Base-by-base conservation (phyloP, 2,113 vertebrate genomes). In the Cephalopholis sonnerati region DNA sequence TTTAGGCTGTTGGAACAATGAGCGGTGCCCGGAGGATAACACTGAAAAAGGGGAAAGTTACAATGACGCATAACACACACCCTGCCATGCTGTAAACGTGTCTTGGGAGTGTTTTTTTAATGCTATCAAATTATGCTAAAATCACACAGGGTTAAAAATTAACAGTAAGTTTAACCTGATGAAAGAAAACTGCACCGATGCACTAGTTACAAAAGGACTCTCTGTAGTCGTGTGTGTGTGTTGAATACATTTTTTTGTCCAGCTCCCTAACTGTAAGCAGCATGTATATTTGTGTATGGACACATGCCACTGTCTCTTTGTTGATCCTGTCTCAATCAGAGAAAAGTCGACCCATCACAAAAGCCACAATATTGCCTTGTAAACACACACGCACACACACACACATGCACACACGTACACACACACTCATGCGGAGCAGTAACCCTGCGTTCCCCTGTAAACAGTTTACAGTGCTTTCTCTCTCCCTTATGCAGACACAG, bases 391-490 rank as follows among this genome's bases (percentile, higher is more conserved):
- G 41, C 79, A 71, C 70, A 81, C 78, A 61, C 76, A 81, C 78
- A 72, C 70, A 63, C 50, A 79, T 46, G 77, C 86, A 91, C 64
- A 88, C 70, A 86, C 57, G 41, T 79, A 71, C 70, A 81, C 78
- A 61, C 76, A 81, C 75, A 72, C 70, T 59, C 50, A 77, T 46
- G 77, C 24, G 2, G n/a, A 74, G 87, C 81, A 27, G 79, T 87
- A 89, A 91, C 90, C 91, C 77, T 69, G 66, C 72, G n/a, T 88
- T 79, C 82, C 83, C 84, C 72, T 90, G 81, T 91, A 93, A 93
- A 94, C 91, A 85, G 88, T 93, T 94, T 93, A 93, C 88, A 89
- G 80, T 82, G 78, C 77, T 54, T 83, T 89, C 90, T 59, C 76
- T 79, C 55, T 86, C 67, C 72, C 80, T 88, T 65, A 83, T 71